These are phyloP conservation scores for Cenopis cana DNA, from an alignment of 2,888 invertebrate genomes.

Conservation along the genomic window DNA sequence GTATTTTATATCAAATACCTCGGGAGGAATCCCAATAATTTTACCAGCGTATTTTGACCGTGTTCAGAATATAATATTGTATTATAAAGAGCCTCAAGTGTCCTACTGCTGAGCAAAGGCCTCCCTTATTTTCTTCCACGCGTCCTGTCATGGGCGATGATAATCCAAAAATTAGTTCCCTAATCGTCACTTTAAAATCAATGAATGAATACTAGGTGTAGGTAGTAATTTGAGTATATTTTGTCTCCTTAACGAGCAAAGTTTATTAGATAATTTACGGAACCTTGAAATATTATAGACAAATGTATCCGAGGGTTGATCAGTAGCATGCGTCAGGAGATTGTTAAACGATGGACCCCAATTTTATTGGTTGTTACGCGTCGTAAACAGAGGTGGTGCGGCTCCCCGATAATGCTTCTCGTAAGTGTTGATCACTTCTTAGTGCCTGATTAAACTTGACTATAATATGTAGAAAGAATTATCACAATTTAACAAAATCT, in stretches of 20 bases:
- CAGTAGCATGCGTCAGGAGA: conserved; percentile 55
- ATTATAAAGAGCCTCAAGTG: too few species aligned
- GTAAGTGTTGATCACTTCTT: conserved; percentile 59
- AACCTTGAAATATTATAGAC: conserved; percentile 74
- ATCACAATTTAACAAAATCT: too few species aligned
- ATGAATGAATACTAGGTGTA: too few species aligned
- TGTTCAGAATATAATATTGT: too few species aligned
- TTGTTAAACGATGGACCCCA: conserved; percentile 71
- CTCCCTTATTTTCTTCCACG: too few species aligned
- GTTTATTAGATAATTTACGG: conserved; percentile 15
- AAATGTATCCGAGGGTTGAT: conserved; percentile 77
- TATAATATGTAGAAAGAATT: too few species aligned
- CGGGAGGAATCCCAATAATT: background rate
- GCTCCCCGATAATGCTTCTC: conserved; percentile 70
- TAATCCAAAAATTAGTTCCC: too few species aligned
- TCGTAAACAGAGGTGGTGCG: conserved; percentile 73
- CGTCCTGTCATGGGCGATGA: too few species aligned
- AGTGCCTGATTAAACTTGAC: conserved; percentile 67
- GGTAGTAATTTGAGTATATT: background rate
- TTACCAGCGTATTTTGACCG: background rate
- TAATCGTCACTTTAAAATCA: too few species aligned
- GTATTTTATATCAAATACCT: background rate
- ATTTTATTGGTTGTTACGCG: conserved; percentile 83
- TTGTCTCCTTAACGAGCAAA: background rate
- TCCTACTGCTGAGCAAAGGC: too few species aligned